Percentiles rank a stretch among this genome's conserved stretches.
Evolutionary conservation across 2,888 invertebrate species (phyloP).

Genomic region (Platycheirus rosarum): DNA sequence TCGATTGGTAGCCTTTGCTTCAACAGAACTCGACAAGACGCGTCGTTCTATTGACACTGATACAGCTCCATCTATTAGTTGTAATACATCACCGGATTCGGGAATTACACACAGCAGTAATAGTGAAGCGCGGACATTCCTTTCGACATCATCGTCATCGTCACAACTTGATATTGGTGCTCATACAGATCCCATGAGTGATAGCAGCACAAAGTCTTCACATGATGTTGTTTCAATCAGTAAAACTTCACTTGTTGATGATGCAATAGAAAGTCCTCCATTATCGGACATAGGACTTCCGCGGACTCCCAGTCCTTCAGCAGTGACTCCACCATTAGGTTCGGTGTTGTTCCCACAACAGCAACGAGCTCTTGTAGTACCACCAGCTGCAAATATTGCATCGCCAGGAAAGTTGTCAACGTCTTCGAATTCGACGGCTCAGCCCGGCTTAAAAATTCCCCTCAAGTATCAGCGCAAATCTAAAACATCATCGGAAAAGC

Average conservation of each 20-base stretch:
- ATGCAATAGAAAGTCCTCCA: slow-evolving; percentile 84
- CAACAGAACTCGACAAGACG: slow-evolving; percentile 94
- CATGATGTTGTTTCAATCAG: slow-evolving; percentile 80
- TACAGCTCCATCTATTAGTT: slow-evolving; percentile 84
- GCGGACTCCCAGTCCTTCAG: slow-evolving; percentile 82
- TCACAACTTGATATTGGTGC: slow-evolving; percentile 81
- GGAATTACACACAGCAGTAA: slow-evolving; percentile 90
- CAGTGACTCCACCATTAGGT: slow-evolving; percentile 79
- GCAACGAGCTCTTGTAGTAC: slow-evolving; percentile 13
- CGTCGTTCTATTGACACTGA: slow-evolving; percentile 91
- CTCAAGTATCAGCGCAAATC: slow-evolving; percentile 85
- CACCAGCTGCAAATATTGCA: slow-evolving; percentile 25
- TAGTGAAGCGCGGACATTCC: slow-evolving; percentile 81
- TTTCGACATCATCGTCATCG: slow-evolving; percentile 83
- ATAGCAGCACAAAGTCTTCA: slow-evolving; percentile 79
- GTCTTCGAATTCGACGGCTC: slow-evolving; percentile 74
- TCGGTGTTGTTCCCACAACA: slow-evolving; percentile 43
- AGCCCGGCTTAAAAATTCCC: slow-evolving; percentile 83
- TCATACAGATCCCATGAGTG: slow-evolving; percentile 78
- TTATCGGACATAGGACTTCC: slow-evolving; percentile 82
- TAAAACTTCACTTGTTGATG: slow-evolving; percentile 82
- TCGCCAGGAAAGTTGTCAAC: slow-evolving; percentile 35
- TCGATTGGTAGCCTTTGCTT: slow-evolving; percentile 95
- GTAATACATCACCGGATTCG: slow-evolving; percentile 93
- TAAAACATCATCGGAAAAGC: slow-evolving; percentile 84